Conservation (phyloP, 2,797 vertebrate genomes). For the Siniperca obscura region DNA sequence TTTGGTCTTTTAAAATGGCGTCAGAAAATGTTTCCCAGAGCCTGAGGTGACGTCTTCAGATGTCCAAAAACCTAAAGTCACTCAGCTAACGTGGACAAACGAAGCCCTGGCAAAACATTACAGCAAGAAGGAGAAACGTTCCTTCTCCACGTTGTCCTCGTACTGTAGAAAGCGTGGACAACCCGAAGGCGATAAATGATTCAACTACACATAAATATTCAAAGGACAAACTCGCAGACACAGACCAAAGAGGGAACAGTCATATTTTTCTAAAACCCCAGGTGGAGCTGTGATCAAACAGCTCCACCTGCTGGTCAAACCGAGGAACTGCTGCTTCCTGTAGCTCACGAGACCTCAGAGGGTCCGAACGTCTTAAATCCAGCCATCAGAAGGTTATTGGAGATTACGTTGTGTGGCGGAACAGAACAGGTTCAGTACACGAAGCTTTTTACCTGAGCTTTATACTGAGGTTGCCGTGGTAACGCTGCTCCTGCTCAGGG, state of each 20-base stretch:
- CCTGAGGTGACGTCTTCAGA: too few species aligned
- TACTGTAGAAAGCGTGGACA: neutral
- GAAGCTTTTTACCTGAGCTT: too few species aligned
- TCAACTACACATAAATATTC: neutral
- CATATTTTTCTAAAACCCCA: too few species aligned
- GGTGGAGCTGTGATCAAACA: neutral
- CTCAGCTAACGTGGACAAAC: neutral
- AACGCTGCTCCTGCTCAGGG: neutral
- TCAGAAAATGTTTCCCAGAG: neutral
- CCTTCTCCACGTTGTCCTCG: neutral
- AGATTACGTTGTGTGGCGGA: neutral
- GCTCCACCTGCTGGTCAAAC: conserved; percentile 56
- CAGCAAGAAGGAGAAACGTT: neutral
- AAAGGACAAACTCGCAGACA: neutral
- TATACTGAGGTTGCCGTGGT: neutral
- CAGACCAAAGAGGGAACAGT: too few species aligned
- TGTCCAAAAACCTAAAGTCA: neutral
- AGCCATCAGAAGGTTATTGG: neutral
- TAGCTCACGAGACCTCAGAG: too few species aligned
- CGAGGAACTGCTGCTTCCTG: neutral
- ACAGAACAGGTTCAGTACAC: too few species aligned
- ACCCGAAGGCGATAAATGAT: neutral
- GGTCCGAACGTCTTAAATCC: neutral
- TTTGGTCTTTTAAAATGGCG: neutral
- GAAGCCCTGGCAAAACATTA: neutral